These are phyloP conservation scores for Prosopocoilus inquinatus DNA, from an alignment of 2,888 invertebrate species.

Conservation along the genomic window DNA sequence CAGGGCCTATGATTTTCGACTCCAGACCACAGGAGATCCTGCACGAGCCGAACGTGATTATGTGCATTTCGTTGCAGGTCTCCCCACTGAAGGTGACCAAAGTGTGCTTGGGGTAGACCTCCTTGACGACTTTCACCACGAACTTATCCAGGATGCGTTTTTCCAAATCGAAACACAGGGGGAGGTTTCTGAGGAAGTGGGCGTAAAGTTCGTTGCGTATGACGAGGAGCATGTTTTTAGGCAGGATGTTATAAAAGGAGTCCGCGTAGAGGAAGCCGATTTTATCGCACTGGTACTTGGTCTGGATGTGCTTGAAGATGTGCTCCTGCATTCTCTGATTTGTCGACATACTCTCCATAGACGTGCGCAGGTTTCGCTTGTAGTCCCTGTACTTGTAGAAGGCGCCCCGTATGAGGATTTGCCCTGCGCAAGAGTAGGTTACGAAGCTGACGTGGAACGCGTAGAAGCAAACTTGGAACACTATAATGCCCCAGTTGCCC, in stretches of 20 bases:
- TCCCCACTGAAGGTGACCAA: conserved; percentile 30
- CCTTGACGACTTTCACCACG: conserved; percentile 13
- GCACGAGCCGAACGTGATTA: conserved; percentile 31
- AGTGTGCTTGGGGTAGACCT: conserved; percentile 25
- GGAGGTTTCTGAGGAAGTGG: conserved; percentile 1
- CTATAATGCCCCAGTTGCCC: neutral
- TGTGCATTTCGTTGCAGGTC: conserved; percentile 27
- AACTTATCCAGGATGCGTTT: conserved; percentile 20
- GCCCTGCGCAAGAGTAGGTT: too few species aligned
- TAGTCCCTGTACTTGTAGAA: too few species aligned
- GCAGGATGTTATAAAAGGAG: conserved; percentile 9
- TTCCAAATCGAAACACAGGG: conserved; percentile 6
- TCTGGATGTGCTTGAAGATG: neutral
- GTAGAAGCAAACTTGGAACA: neutral
- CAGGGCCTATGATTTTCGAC: conserved; percentile 11
- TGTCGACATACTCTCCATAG: too few species aligned
- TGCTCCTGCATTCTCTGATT: too few species aligned
- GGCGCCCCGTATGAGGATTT: too few species aligned
- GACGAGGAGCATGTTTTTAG: conserved; percentile 4
- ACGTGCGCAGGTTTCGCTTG: too few species aligned
- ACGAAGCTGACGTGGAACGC: neutral
- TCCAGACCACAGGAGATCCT: conserved; percentile 11
- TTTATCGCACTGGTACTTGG: conserved; percentile 2
- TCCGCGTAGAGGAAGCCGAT: conserved; percentile 6
- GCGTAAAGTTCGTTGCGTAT: neutral